Evolutionary conservation across 1,140 invertebrate species (phyloP), one percentile per base, ranked within the genome.

Genomic region (Zaprionus davidi): DNA sequence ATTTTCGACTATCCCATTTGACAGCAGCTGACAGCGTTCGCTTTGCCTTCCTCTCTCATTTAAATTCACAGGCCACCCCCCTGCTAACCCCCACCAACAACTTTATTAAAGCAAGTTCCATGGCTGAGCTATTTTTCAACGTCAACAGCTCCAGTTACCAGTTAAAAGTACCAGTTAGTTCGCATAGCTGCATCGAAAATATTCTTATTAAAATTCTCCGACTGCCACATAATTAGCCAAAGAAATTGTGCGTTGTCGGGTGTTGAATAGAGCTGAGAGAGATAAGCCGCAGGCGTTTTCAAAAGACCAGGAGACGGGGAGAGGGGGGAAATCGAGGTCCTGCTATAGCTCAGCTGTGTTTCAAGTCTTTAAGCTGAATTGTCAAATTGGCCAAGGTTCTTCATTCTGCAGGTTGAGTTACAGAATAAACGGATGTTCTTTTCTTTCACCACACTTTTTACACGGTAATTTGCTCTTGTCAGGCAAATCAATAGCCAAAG

Each of bases 401-500:
- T 46, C n/a, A 17, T 3, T 3, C 2, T 17, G 6, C n/a, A 46
- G n/a, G 17, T 24, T 34, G 3, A 46, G 60, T 56, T 20, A 41
- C 13, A 59, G 17, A 26, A 7, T 13, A 22, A 41, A 26, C 20
- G 3, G n/a, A 17, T 2, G 1, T 28, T 28, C 6, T 0, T 59
- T 59, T 41, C 15, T 5, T 59, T 41, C 4, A 12, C 57, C 15
- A 17, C 17, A 44, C 38, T 36, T 26, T 58, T 60, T 46, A 20
- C 71, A 36, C 17, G 24, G 17, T 13, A 67, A 72, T 53, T 64
- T 76, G 22, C n/a, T 51, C n/a, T 38, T 46, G 63, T 46, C 64
- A 62, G 41, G 51, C 62, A 63, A 78, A 82, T 82, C 79, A 82
- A 82, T 79, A 67, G 20, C 24, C 20, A 13, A 66, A 49, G 46